A percentile compares a stretch with the other conserved stretches of the same genome.
Evolutionary conservation across 2,113 vertebrate species (phyloP).

Genomic region (Neotoma lepida): DNA sequence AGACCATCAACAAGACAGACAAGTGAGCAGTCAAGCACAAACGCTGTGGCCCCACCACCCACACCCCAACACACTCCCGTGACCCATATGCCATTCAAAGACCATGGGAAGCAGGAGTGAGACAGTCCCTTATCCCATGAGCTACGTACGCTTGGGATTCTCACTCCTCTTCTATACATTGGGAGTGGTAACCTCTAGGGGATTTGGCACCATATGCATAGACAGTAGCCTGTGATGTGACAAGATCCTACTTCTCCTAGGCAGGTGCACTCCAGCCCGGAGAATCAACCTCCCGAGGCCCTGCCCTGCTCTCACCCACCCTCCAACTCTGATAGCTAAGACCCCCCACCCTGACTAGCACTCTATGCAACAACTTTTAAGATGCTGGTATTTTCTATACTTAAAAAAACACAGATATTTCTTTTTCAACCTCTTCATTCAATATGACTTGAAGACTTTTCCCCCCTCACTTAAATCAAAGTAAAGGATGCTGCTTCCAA

Average conservation of each 20-base stretch:
- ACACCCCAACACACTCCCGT: too few relatives aligned
- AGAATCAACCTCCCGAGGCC: rapidly evolving
- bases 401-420: background rate
- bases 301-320: background rate
- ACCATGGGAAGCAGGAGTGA: background rate
- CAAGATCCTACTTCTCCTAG: background rate
- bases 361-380: background rate
- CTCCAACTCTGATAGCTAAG: background rate
- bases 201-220: background rate
- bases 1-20: background rate
- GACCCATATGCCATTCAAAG: background rate
- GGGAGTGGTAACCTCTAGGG: background rate
- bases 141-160: background rate
- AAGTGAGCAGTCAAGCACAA: background rate
- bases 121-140: background rate
- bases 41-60: background rate
- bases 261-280: background rate
- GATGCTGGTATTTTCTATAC: background rate
- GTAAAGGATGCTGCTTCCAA: slow-evolving; percentile 20
- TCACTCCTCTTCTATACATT: background rate
- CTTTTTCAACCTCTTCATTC: slow-evolving; percentile 26
- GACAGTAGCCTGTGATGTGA: background rate
- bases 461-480: background rate
- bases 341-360: background rate
- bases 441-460: slow-evolving; percentile 3